These are phyloP conservation scores for Antedon mediterranea DNA, from an alignment of 53 echinoderm and acorn worm genomes.

Conservation along the genomic window DNA sequence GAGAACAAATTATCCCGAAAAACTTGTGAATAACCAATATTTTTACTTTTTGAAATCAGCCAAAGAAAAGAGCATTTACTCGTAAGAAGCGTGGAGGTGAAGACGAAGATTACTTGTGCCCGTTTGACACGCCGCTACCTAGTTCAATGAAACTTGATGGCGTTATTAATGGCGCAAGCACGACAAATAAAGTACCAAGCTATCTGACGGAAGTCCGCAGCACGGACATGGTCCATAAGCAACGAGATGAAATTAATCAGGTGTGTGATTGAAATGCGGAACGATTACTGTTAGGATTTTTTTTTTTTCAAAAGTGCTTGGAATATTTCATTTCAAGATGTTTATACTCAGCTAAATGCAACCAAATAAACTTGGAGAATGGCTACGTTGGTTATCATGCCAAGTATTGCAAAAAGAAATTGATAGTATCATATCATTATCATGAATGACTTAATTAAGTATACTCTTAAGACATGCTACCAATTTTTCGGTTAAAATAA, in stretches of 20 bases:
- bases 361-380: neutral
- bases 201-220: constrained; percentile 73
- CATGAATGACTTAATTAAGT: too few species aligned
- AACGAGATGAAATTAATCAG: constrained; percentile 47
- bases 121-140: constrained; percentile 74
- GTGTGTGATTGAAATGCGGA: too few species aligned
- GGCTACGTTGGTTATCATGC: neutral
- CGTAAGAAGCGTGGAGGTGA: constrained; percentile 56
- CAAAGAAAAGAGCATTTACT: constrained; percentile 67
- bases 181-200: constrained; percentile 12
- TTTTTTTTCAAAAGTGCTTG: too few species aligned
- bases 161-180: neutral
- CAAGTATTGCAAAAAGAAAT: neutral
- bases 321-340: too few species aligned
- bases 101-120: constrained; percentile 75
- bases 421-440: too few species aligned
- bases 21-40: neutral
- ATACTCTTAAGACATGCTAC: too few species aligned
- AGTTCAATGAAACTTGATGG: neutral
- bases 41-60: constrained; percentile 33
- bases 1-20: too few species aligned
- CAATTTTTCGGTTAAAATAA: too few species aligned
- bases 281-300: too few species aligned
- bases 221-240: constrained; percentile 60
- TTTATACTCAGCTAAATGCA: neutral